Percentiles rank a stretch among this genome's conserved stretches.
Evolutionary conservation across 1,140 invertebrate species (phyloP).

Genomic region (Eurosta solidaginis): DNA sequence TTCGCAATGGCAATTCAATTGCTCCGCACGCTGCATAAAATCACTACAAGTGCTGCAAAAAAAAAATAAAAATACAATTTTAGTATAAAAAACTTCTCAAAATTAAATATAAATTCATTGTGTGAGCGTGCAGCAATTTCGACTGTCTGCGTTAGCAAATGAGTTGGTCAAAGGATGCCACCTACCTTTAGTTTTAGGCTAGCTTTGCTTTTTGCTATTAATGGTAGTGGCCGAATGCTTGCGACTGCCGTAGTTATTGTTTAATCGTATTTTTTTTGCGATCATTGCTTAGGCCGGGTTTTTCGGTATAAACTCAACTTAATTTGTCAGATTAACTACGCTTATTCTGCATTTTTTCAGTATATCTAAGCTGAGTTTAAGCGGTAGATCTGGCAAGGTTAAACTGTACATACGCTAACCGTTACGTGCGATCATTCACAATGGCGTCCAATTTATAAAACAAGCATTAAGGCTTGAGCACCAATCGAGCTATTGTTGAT

Average conservation of each 20-base stretch:
- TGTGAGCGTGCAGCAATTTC: conserved; percentile 31
- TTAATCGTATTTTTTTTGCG: conserved; percentile 37
- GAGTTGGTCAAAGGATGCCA: conserved; percentile 6
- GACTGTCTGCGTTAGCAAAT: background rate
- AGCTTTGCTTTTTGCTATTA: background rate
- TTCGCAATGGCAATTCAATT: conserved; percentile 26
- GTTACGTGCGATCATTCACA: too few species aligned
- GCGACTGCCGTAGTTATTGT: conserved; percentile 26
- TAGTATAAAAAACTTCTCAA: conserved; percentile 17
- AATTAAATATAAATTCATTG: conserved; percentile 59
- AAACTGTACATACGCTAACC: too few species aligned
- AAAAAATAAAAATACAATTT: background rate
- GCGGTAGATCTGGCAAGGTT: too few species aligned
- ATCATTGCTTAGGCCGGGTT: conserved; percentile 25
- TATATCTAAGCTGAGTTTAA: too few species aligned
- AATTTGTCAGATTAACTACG: too few species aligned
- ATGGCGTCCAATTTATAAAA: too few species aligned
- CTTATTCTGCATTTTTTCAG: too few species aligned
- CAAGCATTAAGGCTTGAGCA: too few species aligned
- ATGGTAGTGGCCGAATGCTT: background rate
- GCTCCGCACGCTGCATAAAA: background rate
- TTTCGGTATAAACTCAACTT: too few species aligned
- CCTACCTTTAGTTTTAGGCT: background rate
- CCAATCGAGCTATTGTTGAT: too few species aligned
- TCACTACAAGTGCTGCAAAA: background rate